Conservation (phyloP, 2,797 vertebrate genomes). For the Buceros bicornis region DNA sequence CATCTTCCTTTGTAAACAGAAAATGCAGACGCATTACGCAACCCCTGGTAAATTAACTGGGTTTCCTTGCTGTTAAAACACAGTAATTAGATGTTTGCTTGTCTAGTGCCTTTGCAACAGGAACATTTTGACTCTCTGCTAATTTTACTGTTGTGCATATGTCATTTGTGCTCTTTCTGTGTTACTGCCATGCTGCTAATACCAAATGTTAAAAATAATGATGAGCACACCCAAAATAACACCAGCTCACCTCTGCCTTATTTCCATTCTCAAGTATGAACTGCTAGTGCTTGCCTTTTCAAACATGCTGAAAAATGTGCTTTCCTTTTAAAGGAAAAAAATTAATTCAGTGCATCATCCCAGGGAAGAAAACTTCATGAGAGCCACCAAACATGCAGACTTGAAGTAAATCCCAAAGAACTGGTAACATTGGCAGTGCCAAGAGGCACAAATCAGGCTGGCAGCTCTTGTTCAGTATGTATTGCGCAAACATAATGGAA, state of each 20-base stretch:
- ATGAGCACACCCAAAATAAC: background rate
- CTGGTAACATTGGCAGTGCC: background rate
- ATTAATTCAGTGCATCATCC: background rate
- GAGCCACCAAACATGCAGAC: background rate
- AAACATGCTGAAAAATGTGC: background rate
- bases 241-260: background rate
- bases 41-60: background rate
- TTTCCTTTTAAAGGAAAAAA: background rate
- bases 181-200: background rate
- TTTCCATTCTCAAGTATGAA: background rate
- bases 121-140: background rate
- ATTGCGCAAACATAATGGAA: conserved; percentile 26
- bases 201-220: background rate
- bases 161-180: background rate
- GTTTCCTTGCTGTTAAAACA: background rate
- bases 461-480: background rate
- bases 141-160: background rate
- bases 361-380: background rate
- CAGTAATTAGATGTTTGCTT: background rate
- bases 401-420: background rate
- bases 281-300: background rate
- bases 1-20: conserved; percentile 32
- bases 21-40: background rate
- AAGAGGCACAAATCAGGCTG: conserved; percentile 20
- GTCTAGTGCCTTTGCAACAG: background rate